phyloP scores from a whole-genome alignment of 2,113 vertebrate genomes.

The Prolemur simus region DNA sequence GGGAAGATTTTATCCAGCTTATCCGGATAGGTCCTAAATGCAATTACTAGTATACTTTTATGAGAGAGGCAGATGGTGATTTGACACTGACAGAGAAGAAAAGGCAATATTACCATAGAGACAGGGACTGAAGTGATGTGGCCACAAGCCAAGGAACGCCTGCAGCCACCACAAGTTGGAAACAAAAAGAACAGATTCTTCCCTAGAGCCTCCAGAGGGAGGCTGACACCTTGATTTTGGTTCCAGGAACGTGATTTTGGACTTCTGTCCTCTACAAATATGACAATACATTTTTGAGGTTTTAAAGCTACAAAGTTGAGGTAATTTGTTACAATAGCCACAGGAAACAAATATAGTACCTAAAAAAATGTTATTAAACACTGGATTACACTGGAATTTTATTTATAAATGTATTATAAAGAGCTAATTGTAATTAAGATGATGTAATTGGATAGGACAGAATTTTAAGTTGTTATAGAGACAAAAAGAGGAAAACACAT shows the following conservation, averaged over 20 bases:
- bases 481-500: not conserved
- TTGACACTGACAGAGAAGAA: not conserved
- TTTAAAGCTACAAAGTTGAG: not conserved
- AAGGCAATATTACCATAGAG: not conserved
- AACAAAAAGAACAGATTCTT: not conserved
- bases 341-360: not conserved
- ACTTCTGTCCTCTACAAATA: not conserved
- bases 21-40: not conserved
- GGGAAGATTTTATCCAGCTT: not conserved
- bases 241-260: not conserved
- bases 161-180: not conserved
- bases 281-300: not conserved
- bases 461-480: slow-evolving; percentile 18
- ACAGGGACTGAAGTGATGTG: not conserved
- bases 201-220: not conserved
- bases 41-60: not conserved
- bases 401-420: not conserved
- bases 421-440: not conserved
- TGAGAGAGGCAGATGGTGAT: not conserved
- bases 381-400: not conserved
- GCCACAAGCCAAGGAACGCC: not conserved
- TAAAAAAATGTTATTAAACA: not conserved
- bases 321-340: not conserved
- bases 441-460: not conserved
- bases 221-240: not conserved